These are phyloP conservation scores for Melolontha melolontha DNA, from an alignment of 2,888 invertebrate species.

Conservation along the genomic window DNA sequence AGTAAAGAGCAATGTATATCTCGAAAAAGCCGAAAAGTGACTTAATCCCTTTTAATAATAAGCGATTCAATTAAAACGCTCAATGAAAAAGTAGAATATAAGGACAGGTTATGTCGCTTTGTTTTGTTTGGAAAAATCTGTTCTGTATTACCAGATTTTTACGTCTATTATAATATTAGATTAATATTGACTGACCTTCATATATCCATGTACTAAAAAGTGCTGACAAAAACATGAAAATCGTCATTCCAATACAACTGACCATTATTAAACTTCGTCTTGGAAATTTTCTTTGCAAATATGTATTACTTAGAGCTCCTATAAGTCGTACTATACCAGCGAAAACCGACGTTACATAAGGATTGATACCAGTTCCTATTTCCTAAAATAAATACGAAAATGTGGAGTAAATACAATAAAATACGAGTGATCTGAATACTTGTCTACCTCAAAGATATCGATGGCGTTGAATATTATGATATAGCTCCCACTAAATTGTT, in stretches of 20 bases:
- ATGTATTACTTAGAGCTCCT: conserved; percentile 72
- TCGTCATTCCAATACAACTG: conserved; percentile 69
- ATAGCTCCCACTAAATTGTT: conserved; percentile 73
- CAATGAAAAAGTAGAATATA: too few relatives aligned
- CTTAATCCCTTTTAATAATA: too few relatives aligned
- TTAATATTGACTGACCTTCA: conserved; percentile 37
- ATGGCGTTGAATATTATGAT: conserved; percentile 73
- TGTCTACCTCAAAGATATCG: conserved; percentile 68
- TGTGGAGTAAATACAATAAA: too few relatives aligned
- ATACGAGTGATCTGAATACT: conserved; percentile 22
- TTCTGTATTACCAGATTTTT: too few relatives aligned
- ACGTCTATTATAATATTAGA: too few relatives aligned
- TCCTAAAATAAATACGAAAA: conserved; percentile 56
- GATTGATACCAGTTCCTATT: conserved; percentile 67
- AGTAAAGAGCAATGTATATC: too few relatives aligned
- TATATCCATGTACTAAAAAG: conserved; percentile 65
- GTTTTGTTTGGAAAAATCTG: too few relatives aligned
- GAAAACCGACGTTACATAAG: conserved; percentile 69
- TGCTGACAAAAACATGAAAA: conserved; percentile 71
- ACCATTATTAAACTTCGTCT: conserved; percentile 68
- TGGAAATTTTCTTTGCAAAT: conserved; percentile 67
- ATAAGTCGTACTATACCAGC: conserved; percentile 70
- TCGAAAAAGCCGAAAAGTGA: too few relatives aligned
- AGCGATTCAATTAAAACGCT: too few relatives aligned
- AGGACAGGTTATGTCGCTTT: too few relatives aligned